A percentile compares a stretch with the other conserved stretches of the same genome.
Evolutionary conservation across 2,888 invertebrate genomes (phyloP).

Genomic region (Cacoxenus indagator): DNA sequence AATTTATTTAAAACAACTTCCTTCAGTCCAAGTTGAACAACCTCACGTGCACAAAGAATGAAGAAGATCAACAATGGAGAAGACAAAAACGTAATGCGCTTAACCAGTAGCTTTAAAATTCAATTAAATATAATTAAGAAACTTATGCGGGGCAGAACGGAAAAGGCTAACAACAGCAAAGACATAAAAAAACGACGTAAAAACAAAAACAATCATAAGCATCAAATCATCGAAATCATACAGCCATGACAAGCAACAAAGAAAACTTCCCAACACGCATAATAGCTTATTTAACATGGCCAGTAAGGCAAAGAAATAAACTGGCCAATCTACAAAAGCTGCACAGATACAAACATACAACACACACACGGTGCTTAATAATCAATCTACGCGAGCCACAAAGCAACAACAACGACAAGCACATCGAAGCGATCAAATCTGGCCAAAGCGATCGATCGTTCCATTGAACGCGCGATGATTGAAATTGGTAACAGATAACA

Average conservation of each 20-base stretch:
- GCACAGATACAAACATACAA: slow-evolving; percentile 31
- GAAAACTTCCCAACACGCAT: slow-evolving; percentile 49
- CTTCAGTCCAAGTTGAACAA: slow-evolving; percentile 26
- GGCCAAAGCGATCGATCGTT: background rate
- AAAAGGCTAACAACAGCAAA: slow-evolving; percentile 31
- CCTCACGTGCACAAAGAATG: slow-evolving; percentile 4
- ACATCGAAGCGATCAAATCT: background rate
- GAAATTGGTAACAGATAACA: slow-evolving; percentile 45
- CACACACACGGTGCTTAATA: slow-evolving; percentile 47
- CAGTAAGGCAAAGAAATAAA: background rate
- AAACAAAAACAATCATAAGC: slow-evolving; percentile 3
- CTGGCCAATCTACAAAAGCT: background rate
- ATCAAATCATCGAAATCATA: slow-evolving; percentile 18
- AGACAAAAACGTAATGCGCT: slow-evolving; percentile 28
- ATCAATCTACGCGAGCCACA: slow-evolving; percentile 53
- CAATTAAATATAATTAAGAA: slow-evolving; percentile 66
- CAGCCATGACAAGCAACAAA: slow-evolving; percentile 30
- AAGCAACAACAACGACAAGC: slow-evolving; percentile 24
- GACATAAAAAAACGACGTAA: slow-evolving; percentile 34
- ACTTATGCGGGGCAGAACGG: slow-evolving; percentile 53
- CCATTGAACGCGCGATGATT: slow-evolving; percentile 37
- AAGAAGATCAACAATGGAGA: background rate
- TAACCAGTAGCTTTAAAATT: slow-evolving; percentile 60
- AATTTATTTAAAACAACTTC: background rate
- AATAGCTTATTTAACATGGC: slow-evolving; percentile 61